Percentiles rank a stretch among this genome's conserved stretches.
phyloP scores from a whole-genome alignment of 1,140 invertebrate genomes.

The Lepidurus couesii region DNA sequence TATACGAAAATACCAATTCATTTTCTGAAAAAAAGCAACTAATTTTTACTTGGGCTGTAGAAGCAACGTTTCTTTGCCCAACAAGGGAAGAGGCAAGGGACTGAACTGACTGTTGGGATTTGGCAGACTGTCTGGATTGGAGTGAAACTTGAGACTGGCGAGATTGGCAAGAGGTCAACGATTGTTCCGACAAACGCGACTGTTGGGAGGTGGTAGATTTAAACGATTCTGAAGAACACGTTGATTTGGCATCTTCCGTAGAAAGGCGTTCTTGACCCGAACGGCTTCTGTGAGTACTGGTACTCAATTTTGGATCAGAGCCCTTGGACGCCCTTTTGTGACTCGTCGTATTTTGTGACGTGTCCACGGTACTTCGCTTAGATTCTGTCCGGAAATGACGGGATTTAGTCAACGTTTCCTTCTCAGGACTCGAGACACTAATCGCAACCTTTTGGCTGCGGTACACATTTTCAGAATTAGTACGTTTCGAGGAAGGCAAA shows the following conservation, averaged over 20 bases:
- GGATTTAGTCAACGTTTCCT: constrained; percentile 11
- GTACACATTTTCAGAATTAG: background rate
- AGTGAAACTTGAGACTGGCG: constrained; percentile 29
- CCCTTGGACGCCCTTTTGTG: constrained; percentile 21
- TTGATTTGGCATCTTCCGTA: constrained; percentile 23
- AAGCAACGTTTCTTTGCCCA: background rate
- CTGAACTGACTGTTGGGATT: background rate
- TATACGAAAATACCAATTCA: background rate
- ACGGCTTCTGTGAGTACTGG: background rate
- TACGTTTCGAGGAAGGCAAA: constrained; percentile 17
- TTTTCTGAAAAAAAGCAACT: background rate
- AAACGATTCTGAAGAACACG: constrained; percentile 32
- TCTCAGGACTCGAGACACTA: background rate
- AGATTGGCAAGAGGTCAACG: constrained; percentile 28
- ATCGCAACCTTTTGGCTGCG: background rate
- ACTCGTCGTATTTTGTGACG: constrained; percentile 10
- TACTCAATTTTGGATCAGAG: background rate
- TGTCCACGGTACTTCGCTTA: background rate
- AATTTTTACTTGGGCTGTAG: background rate
- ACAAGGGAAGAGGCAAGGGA: background rate
- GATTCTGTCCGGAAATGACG: background rate
- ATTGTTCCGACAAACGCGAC: constrained; percentile 31
- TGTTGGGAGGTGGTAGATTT: constrained; percentile 31
- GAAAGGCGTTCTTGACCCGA: constrained; percentile 22
- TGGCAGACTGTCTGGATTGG: constrained; percentile 25